Conservation (phyloP, 2,113 vertebrate species). For the Dermatemys mawii region DNA sequence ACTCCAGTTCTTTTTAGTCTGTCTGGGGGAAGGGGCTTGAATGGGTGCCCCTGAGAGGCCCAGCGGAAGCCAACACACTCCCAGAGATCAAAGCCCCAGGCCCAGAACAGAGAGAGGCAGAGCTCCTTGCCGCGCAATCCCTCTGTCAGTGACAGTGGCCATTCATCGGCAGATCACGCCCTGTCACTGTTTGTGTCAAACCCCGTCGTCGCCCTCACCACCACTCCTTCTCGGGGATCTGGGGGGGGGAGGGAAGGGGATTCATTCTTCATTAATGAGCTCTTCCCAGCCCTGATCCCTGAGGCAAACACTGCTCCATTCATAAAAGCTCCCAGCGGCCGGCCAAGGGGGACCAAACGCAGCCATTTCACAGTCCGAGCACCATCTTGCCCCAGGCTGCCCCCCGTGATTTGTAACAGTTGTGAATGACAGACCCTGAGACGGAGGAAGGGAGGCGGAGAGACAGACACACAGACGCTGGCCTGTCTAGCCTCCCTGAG, state of each 20-base stretch:
- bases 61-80: constrained; percentile 46
- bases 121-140: constrained; percentile 25
- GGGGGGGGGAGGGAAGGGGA: neutral
- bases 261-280: constrained; percentile 58
- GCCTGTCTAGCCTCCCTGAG: neutral
- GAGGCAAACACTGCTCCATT: constrained; percentile 31
- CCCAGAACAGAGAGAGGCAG: constrained; percentile 34
- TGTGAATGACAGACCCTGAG: neutral
- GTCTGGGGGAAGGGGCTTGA: constrained; percentile 26
- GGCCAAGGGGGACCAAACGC: constrained; percentile 65
- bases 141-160: constrained; percentile 50
- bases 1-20: constrained; percentile 36
- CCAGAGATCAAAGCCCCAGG: constrained; percentile 70
- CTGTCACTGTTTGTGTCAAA: constrained; percentile 46
- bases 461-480: neutral
- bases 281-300: constrained; percentile 9
- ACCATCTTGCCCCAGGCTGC: constrained; percentile 24
- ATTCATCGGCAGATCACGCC: constrained; percentile 7
- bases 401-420: neutral
- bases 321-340: neutral
- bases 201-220: neutral
- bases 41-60: constrained; percentile 24
- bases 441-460: neutral
- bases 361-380: constrained; percentile 68
- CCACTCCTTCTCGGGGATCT: neutral